Conservation (phyloP, 2,113 vertebrate genomes). For the Paraplagusia blochii region DNA sequence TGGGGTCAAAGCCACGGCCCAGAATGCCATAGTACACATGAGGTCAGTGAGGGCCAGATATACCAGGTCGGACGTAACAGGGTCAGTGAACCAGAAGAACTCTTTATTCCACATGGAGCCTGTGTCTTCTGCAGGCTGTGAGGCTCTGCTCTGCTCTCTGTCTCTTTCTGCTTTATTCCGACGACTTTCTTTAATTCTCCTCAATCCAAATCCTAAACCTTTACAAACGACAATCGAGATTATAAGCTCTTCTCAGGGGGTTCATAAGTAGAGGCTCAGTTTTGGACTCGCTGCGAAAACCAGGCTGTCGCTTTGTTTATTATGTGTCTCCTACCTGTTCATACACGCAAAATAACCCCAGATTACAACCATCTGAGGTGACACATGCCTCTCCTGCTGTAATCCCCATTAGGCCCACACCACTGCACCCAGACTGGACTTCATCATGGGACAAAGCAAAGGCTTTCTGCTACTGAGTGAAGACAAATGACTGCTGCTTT, state of each 20-base stretch:
- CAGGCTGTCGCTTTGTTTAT: conserved; percentile 35
- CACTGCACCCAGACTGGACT: conserved; percentile 47
- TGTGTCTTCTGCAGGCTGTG: conserved; percentile 21
- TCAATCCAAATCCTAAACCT: background rate
- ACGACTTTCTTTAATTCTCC: background rate
- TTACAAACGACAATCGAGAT: conserved; percentile 16
- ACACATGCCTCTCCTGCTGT: conserved; percentile 65
- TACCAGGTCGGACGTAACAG: conserved; percentile 50
- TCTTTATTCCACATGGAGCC: conserved; percentile 43
- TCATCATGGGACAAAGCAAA: conserved; percentile 42
- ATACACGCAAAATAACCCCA: conserved; percentile 47
- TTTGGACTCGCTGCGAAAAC: conserved; percentile 31
- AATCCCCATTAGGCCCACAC: conserved; percentile 64
- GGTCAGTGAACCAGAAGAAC: conserved; percentile 60
- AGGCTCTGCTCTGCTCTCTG: conserved; percentile 6
- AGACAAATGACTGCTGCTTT: conserved; percentile 29
- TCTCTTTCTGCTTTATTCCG: background rate
- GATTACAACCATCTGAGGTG: conserved; percentile 58
- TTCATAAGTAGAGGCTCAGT: conserved; percentile 23
- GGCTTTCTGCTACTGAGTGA: conserved; percentile 51
- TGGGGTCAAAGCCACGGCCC: conserved; percentile 57
- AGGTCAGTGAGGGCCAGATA: conserved; percentile 57
- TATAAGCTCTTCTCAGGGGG: conserved; percentile 16
- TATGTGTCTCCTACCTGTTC: conserved; percentile 51
- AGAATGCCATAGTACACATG: conserved; percentile 50